A percentile compares a stretch with the other conserved stretches of the same genome.
Evolutionary conservation across 2,888 invertebrate species (phyloP).

Genomic region (Octonoba sinensis): DNA sequence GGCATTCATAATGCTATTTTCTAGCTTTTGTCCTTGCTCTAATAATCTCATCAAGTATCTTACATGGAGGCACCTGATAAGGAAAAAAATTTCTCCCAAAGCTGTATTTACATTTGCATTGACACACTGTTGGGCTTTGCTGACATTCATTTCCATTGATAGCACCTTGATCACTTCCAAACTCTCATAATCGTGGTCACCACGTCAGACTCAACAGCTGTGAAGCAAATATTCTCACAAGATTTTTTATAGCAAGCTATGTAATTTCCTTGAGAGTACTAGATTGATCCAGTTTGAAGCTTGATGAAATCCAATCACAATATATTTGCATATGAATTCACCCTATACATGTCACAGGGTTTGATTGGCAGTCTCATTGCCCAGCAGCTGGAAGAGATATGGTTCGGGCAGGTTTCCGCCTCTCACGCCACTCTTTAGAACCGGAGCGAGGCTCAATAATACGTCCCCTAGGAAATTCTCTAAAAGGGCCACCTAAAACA

Average conservation of each 20-base stretch:
- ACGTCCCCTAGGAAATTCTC: constrained; percentile 54
- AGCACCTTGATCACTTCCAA: constrained; percentile 70
- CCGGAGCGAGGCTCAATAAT: constrained; percentile 46
- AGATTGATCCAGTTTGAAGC: constrained; percentile 16
- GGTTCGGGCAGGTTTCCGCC: constrained; percentile 50
- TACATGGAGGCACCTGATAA: constrained; percentile 58
- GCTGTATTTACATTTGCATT: constrained; percentile 55
- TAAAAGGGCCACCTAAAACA: constrained; percentile 50
- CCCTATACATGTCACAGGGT: constrained; percentile 8
- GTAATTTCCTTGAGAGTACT: constrained; percentile 42
- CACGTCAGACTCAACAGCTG: constrained; percentile 77
- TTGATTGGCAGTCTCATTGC: constrained; percentile 36
- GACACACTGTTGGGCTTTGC: constrained; percentile 55
- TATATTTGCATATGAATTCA: constrained; percentile 34
- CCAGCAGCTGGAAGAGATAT: constrained; percentile 55
- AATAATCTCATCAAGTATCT: constrained; percentile 63
- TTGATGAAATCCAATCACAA: constrained; percentile 47
- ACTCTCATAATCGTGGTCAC: constrained; percentile 72
- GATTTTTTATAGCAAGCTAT: constrained; percentile 53
- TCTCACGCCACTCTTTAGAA: constrained; percentile 46
- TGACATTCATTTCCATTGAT: constrained; percentile 27
- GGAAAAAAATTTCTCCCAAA: constrained; percentile 61
- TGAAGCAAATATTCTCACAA: constrained; percentile 57
- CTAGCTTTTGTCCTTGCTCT: constrained; percentile 15
- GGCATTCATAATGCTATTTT: constrained; percentile 26